A percentile compares a stretch with the other conserved stretches of the same genome.
These are phyloP conservation scores for Chymomyza procnemis DNA, from an alignment of 2,888 invertebrate genomes.

Conservation along the genomic window DNA sequence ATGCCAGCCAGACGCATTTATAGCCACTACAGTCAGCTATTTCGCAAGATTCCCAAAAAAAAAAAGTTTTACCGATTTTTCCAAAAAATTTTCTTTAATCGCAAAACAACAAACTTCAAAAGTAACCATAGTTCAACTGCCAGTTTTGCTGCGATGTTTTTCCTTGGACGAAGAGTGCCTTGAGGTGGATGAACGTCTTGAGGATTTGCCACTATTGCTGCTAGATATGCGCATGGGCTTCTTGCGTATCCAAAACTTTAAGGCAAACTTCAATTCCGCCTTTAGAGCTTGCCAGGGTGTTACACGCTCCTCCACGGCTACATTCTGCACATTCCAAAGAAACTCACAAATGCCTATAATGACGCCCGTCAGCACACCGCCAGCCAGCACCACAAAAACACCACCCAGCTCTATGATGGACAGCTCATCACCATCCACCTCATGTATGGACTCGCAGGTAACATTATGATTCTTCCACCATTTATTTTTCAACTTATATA, in stretches of 20 bases:
- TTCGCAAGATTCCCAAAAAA: background rate
- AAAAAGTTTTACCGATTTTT: background rate
- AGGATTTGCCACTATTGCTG: constrained; percentile 61
- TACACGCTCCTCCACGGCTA: constrained; percentile 88
- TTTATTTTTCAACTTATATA: constrained; percentile 89
- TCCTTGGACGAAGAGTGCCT: constrained; percentile 56
- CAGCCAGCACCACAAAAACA: constrained; percentile 90
- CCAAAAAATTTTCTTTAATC: background rate
- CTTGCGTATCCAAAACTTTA: constrained; percentile 86
- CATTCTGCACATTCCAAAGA: constrained; percentile 88
- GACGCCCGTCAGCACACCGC: constrained; percentile 86
- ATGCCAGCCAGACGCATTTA: background rate
- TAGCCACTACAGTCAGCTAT: background rate
- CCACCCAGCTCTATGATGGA: constrained; percentile 88
- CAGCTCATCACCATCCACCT: constrained; percentile 75
- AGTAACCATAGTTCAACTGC: constrained; percentile 25
- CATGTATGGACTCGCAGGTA: constrained; percentile 55
- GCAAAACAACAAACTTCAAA: background rate
- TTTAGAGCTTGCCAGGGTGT: constrained; percentile 85
- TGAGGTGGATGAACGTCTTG: constrained; percentile 58
- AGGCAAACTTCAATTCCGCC: constrained; percentile 85
- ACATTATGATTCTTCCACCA: constrained; percentile 92
- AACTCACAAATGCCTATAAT: constrained; percentile 90
- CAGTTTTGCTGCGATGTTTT: constrained; percentile 59
- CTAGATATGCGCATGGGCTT: constrained; percentile 82